Evolutionary conservation across 2,888 invertebrate species (phyloP).

Genomic region (Ornithoptera priamus): DNA sequence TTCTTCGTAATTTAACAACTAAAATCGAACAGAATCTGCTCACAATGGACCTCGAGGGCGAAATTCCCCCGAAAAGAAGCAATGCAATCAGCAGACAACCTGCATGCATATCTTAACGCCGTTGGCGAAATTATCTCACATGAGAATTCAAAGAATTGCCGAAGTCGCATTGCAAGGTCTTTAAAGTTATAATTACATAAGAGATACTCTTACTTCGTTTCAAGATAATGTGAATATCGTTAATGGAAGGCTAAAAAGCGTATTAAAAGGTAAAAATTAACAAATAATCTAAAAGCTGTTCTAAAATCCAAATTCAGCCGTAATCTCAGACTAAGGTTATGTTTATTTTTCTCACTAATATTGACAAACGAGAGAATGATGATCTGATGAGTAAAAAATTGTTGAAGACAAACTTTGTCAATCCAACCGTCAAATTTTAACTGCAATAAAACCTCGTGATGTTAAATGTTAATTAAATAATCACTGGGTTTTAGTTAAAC

Average conservation of each 20-base stretch:
- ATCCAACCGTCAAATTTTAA: too few species aligned
- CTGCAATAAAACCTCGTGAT: too few species aligned
- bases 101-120: conserved; percentile 16
- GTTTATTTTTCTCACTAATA: too few species aligned
- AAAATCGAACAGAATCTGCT: conserved; percentile 2
- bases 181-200: conserved; percentile 10
- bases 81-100: not conserved
- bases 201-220: not conserved
- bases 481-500: too few species aligned
- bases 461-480: too few species aligned
- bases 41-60: conserved; percentile 2
- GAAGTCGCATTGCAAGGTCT: not conserved
- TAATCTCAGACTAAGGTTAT: too few species aligned
- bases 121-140: conserved; percentile 7
- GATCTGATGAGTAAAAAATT: too few species aligned
- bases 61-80: conserved; percentile 8
- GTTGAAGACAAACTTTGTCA: too few species aligned
- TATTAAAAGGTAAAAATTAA: not conserved
- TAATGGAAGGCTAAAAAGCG: not conserved
- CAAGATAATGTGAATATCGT: not conserved
- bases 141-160: conserved; percentile 5
- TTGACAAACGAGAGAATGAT: too few species aligned
- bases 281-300: too few species aligned
- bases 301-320: too few species aligned
- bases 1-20: not conserved